phyloP scores from a whole-genome alignment of 2,113 vertebrate species.

The Origma solitaria region DNA sequence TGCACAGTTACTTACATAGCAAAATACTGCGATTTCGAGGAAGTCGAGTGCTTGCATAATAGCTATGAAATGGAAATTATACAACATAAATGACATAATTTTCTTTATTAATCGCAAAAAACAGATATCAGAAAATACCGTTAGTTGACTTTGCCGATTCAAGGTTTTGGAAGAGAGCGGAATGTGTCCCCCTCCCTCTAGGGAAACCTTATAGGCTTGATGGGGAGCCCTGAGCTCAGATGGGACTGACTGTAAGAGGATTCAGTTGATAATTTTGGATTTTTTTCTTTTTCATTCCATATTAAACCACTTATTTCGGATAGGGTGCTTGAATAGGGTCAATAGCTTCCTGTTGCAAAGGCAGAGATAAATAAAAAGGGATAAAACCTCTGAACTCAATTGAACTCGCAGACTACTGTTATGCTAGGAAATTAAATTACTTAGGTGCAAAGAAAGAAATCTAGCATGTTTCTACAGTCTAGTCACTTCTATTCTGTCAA shows the following conservation, averaged over 20 bases:
- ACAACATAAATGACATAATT: background rate
- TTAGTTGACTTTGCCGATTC: background rate
- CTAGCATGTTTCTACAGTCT: background rate
- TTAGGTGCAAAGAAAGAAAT: background rate
- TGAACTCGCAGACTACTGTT: background rate
- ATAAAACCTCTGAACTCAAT: background rate
- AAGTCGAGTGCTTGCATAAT: background rate
- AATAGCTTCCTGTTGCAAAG: background rate
- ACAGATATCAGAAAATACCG: accelerated
- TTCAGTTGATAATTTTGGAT: background rate
- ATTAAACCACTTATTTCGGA: background rate
- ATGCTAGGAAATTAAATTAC: background rate
- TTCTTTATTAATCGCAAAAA: background rate
- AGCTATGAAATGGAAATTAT: background rate
- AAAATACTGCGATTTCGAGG: background rate
- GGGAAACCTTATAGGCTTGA: accelerated
- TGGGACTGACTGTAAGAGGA: background rate
- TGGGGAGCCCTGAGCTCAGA: background rate
- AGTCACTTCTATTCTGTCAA: background rate
- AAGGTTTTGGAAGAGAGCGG: background rate
- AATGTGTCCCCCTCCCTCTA: too few relatives aligned
- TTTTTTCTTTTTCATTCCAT: background rate
- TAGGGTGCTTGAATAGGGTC: background rate
- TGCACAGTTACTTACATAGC: background rate
- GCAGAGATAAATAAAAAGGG: background rate